Conservation (phyloP, 1,140 invertebrate genomes). For the Aricia agestis region DNA sequence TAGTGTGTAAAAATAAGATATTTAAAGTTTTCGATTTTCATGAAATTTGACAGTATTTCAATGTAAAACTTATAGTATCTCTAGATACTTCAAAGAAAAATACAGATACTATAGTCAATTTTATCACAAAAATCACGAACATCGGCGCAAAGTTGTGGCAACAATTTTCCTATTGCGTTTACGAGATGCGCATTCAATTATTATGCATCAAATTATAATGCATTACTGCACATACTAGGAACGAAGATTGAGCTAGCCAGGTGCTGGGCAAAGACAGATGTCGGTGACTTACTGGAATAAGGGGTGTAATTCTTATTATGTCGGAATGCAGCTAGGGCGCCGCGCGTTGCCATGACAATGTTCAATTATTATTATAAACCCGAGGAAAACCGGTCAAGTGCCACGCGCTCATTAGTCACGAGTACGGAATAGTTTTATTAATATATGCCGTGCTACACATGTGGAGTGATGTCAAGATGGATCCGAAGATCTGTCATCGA, state of each 20-base stretch:
- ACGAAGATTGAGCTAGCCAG: constrained; percentile 28
- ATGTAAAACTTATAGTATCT: no score
- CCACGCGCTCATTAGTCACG: constrained; percentile 9
- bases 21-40: no score
- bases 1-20: no score
- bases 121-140: no score
- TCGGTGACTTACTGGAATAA: constrained; percentile 35
- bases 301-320: constrained; percentile 36
- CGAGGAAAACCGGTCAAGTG: constrained; percentile 15
- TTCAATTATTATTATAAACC: constrained; percentile 13
- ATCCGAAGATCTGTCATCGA: constrained; percentile 14
- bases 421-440: constrained; percentile 16
- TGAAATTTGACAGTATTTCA: no score
- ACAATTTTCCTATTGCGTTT: no score
- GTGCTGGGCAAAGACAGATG: constrained; percentile 49
- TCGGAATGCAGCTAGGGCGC: constrained; percentile 31
- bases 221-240: background rate
- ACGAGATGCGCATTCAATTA: no score
- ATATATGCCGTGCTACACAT: constrained; percentile 12
- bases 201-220: background rate
- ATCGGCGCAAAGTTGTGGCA: no score
- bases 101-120: no score
- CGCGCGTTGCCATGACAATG: constrained; percentile 7
- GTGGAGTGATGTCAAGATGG: constrained; percentile 8
- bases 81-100: no score